Percentiles rank a stretch among this genome's conserved stretches.
phyloP scores from a whole-genome alignment of 2,888 invertebrate genomes.

The Drosophila paranaensis region DNA sequence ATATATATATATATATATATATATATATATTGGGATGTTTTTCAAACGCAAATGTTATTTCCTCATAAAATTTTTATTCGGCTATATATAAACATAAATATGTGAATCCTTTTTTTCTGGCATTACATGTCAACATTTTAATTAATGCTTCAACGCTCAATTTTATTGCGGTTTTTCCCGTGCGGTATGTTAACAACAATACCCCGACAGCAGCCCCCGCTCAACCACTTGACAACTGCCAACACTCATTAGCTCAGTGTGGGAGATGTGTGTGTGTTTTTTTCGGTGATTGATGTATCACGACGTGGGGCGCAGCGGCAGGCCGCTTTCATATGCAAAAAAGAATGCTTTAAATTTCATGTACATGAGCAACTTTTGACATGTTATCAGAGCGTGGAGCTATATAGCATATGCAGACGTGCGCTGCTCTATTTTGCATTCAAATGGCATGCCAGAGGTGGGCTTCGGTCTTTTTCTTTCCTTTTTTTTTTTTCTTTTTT shows the following conservation, averaged over 20 bases:
- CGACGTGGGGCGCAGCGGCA: constrained; percentile 21
- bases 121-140: constrained; percentile 60
- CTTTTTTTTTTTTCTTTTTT: constrained; percentile 38
- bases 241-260: constrained; percentile 67
- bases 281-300: constrained; percentile 65
- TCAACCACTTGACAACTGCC: constrained; percentile 42
- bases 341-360: constrained; percentile 62
- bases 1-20: constrained; percentile 1
- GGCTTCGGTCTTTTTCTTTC: neutral
- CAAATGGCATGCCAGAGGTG: constrained; percentile 61
- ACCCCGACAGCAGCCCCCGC: neutral
- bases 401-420: constrained; percentile 2
- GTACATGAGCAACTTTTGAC: constrained; percentile 62
- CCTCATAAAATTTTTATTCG: constrained; percentile 1
- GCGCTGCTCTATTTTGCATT: constrained; percentile 66
- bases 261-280: neutral
- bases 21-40: neutral
- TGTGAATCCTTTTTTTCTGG: constrained; percentile 6
- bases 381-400: constrained; percentile 44
- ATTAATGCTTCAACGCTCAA: constrained; percentile 68
- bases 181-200: constrained; percentile 53
- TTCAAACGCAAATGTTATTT: constrained; percentile 12
- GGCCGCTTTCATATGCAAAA: constrained; percentile 25
- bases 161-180: constrained; percentile 57
- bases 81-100: neutral